phyloP scores from a whole-genome alignment of 2,797 vertebrate species.

The Lagodon rhomboides region DNA sequence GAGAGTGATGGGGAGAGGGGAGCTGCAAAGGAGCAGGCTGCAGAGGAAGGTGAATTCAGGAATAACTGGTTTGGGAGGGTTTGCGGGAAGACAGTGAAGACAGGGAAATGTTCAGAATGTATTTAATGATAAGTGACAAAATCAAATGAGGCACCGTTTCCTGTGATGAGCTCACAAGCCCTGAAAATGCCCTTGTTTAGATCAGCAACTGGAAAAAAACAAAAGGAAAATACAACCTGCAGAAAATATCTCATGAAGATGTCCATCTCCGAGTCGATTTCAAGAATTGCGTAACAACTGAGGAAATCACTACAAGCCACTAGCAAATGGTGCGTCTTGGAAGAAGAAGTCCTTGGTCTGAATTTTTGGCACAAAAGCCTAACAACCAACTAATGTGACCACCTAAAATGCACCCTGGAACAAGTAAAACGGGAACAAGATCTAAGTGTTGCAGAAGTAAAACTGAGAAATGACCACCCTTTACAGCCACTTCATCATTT shows the following conservation, averaged over 20 bases:
- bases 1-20: conserved; percentile 25
- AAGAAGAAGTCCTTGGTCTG: neutral
- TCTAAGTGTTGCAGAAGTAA: neutral
- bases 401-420: neutral
- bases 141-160: neutral
- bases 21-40: conserved; percentile 27
- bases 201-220: neutral
- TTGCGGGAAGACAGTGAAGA: conserved; percentile 12
- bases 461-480: neutral
- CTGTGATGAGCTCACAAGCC: neutral
- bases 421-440: neutral
- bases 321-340: conserved; percentile 11
- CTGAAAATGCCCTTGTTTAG: neutral
- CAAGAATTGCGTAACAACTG: conserved; percentile 16
- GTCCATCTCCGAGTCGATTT: neutral
- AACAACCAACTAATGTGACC: neutral
- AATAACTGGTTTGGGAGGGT: conserved; percentile 9
- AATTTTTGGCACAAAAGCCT: neutral
- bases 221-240: neutral
- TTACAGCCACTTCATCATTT: neutral
- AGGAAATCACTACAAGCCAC: neutral
- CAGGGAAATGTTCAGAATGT: conserved; percentile 2
- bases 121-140: conserved; percentile 13
- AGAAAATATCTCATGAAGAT: neutral
- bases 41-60: conserved; percentile 19